Conservation (phyloP, 2,888 invertebrate genomes). For the Eretmocerus hayati region DNA sequence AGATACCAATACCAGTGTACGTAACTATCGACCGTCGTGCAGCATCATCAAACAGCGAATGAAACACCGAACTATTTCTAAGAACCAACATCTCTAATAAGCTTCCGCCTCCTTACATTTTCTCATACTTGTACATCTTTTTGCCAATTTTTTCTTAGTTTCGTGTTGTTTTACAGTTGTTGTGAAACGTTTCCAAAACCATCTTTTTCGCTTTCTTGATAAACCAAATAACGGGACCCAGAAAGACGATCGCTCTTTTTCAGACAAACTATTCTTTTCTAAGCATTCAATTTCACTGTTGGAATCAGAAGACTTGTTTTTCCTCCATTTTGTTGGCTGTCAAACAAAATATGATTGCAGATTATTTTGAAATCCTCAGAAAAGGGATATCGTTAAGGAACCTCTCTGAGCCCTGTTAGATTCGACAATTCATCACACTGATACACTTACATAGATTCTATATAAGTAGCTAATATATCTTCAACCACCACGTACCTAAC, state of each 20-base stretch:
- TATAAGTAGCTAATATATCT: constrained; percentile 47
- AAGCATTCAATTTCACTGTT: not conserved
- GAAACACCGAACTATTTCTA: constrained; percentile 43
- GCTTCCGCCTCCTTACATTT: constrained; percentile 21
- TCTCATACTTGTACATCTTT: constrained; percentile 2
- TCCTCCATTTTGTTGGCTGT: constrained; percentile 8
- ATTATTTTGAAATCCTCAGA: too few species aligned
- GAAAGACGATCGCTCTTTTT: constrained; percentile 26
- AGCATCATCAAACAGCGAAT: constrained; percentile 40
- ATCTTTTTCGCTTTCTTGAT: constrained; percentile 22
- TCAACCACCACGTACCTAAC: constrained; percentile 46
- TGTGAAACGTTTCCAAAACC: constrained; percentile 7
- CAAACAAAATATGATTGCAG: too few species aligned
- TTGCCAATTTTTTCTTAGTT: not conserved
- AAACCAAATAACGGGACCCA: constrained; percentile 35
- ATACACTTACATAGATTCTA: constrained; percentile 47
- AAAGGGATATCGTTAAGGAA: too few species aligned
- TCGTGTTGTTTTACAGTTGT: not conserved
- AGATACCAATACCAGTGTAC: constrained; percentile 20
- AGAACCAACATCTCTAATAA: constrained; percentile 34
- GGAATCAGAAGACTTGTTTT: not conserved
- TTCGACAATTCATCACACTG: constrained; percentile 46
- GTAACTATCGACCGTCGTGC: constrained; percentile 19
- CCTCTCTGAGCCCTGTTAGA: constrained; percentile 34
- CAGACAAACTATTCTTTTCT: not conserved